A percentile compares a stretch with the other conserved stretches of the same genome.
phyloP scores from a whole-genome alignment of 2,888 invertebrate genomes.

The Lochmaea capreae region DNA sequence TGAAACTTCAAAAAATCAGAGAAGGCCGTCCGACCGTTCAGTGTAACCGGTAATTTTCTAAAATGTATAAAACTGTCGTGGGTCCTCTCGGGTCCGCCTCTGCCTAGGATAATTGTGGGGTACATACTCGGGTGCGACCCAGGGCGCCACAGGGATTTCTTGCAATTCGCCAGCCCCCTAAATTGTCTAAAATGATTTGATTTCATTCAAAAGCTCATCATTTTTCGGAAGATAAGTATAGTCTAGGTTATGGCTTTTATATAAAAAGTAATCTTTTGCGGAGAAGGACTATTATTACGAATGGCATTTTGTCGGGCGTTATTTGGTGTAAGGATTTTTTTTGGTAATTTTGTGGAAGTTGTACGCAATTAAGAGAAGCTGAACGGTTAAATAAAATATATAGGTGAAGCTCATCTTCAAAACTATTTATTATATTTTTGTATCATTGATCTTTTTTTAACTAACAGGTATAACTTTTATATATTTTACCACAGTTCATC shows the following conservation, averaged over 20 bases:
- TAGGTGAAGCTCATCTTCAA: not conserved
- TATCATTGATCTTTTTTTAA: not conserved
- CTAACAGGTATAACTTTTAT: not conserved
- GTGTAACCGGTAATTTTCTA: constrained; percentile 58
- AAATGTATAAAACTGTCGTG: constrained; percentile 59
- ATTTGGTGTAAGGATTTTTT: constrained; percentile 20
- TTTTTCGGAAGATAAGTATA: constrained; percentile 43
- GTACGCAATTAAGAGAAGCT: constrained; percentile 13
- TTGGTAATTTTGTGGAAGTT: constrained; percentile 27
- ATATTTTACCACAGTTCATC: not conserved
- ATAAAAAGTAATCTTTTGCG: constrained; percentile 42
- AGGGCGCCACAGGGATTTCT: constrained; percentile 55
- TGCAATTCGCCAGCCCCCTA: constrained; percentile 41
- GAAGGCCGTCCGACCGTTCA: constrained; percentile 54
- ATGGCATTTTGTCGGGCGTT: constrained; percentile 28
- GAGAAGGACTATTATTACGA: constrained; percentile 35
- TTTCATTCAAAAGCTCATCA: constrained; percentile 45
- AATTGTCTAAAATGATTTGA: constrained; percentile 44
- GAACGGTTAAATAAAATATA: constrained; percentile 10
- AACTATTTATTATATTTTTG: constrained; percentile 12
- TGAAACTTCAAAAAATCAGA: constrained; percentile 46
- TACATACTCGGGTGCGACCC: constrained; percentile 56
- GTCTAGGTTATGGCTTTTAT: constrained; percentile 39
- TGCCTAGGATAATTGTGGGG: constrained; percentile 55
- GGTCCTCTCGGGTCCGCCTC: constrained; percentile 48